Evolutionary conservation across 2,888 invertebrate species (phyloP).

Genomic region (Leptodirus hochenwartii): DNA sequence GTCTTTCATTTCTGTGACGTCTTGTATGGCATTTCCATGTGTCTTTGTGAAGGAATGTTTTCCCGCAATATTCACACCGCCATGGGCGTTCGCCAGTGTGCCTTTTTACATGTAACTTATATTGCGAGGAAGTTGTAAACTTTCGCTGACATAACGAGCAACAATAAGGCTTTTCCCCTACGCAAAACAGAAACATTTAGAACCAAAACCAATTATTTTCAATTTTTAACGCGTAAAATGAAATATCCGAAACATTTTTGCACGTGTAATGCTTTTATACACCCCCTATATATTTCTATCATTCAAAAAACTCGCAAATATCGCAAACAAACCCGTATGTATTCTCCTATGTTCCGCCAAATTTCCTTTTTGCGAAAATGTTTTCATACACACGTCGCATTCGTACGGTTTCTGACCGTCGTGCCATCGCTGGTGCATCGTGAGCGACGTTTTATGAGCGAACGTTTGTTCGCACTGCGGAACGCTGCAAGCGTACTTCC

Average conservation of each 20-base stretch:
- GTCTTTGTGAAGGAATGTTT: slow-evolving; percentile 39
- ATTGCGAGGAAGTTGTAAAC: slow-evolving; percentile 60
- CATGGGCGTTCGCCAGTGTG: slow-evolving; percentile 40
- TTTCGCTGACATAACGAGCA: slow-evolving; percentile 46
- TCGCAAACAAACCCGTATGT: slow-evolving; percentile 33
- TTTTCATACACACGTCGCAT: slow-evolving; percentile 50
- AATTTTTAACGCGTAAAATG: too few species aligned
- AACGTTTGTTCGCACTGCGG: slow-evolving; percentile 55
- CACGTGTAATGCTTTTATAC: not conserved
- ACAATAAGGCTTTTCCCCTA: slow-evolving; percentile 55
- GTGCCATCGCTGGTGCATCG: slow-evolving; percentile 54
- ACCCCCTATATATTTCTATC: too few species aligned
- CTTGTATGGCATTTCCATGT: slow-evolving; percentile 46
- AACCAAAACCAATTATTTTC: too few species aligned
- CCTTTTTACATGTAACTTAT: slow-evolving; percentile 43
- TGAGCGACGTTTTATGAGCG: slow-evolving; percentile 59
- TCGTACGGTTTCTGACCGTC: slow-evolving; percentile 48
- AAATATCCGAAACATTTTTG: too few species aligned
- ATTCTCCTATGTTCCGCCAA: slow-evolving; percentile 57
- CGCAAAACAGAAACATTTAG: slow-evolving; percentile 7
- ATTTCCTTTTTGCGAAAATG: slow-evolving; percentile 63
- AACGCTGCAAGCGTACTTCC: slow-evolving; percentile 39
- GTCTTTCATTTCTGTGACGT: slow-evolving; percentile 44
- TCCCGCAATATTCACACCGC: slow-evolving; percentile 38
- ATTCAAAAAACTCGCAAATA: too few species aligned